Conservation (phyloP, 2,113 vertebrate species). For the Tragelaphus scriptus region DNA sequence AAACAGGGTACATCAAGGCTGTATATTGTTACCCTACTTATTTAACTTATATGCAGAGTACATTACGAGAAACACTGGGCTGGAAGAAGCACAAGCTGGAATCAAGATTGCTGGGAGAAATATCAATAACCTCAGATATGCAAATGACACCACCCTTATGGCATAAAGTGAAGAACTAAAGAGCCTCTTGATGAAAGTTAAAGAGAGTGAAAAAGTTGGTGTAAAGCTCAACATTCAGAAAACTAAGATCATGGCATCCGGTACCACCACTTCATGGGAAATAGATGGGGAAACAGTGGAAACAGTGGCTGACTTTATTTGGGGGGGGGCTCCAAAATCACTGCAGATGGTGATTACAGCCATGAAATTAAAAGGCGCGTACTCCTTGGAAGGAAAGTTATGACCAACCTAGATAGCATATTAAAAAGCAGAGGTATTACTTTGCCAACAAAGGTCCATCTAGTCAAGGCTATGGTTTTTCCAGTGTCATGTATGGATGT, state of each 20-base stretch:
- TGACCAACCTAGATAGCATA: not conserved
- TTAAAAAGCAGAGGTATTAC: not conserved
- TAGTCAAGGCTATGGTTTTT: not conserved
- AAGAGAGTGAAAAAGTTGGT: not conserved
- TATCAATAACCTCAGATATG: not conserved
- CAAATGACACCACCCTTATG: not conserved
- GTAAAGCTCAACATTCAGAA: not conserved
- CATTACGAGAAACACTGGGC: not conserved
- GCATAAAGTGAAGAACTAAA: not conserved
- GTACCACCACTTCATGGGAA: not conserved
- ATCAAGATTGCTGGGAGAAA: not conserved
- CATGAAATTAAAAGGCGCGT: not conserved
- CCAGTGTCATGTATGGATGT: not conserved
- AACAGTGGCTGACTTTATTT: not conserved
- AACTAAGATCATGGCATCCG: not conserved
- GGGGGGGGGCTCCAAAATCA: not conserved
- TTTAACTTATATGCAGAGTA: not conserved
- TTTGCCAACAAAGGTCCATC: not conserved
- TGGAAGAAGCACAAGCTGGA: not conserved
- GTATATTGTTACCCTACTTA: not conserved
- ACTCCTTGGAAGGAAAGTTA: not conserved
- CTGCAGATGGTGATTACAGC: not conserved
- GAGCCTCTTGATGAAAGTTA: not conserved
- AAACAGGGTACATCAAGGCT: not conserved
- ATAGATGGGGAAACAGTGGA: not conserved